Conservation (phyloP, 2,888 invertebrate genomes). For the Drosophila nr. perissopoda region DNA sequence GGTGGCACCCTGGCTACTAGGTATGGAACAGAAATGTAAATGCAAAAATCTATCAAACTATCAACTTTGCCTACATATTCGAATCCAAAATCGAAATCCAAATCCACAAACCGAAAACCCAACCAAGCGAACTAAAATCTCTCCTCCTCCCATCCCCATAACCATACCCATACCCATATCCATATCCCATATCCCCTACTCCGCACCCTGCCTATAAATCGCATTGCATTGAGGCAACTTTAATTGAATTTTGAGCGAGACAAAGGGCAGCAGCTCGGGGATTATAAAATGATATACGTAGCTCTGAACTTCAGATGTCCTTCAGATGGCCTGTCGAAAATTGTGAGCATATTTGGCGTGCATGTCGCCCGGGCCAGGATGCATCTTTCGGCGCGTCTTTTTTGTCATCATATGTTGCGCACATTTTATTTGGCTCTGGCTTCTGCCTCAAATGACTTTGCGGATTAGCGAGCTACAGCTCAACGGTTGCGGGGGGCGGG, state of each 20-base stretch:
- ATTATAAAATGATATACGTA: constrained; percentile 65
- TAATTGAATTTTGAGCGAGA: constrained; percentile 70
- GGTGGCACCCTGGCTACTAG: constrained; percentile 99
- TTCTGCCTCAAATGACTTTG: constrained; percentile 74
- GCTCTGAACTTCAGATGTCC: constrained; percentile 11
- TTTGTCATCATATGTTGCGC: constrained; percentile 78
- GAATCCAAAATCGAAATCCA: background rate
- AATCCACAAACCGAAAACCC: background rate
- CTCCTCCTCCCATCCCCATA: background rate
- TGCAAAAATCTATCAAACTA: constrained; percentile 82
- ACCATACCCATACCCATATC: background rate
- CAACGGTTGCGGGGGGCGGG: constrained; percentile 2
- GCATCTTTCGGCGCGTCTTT: constrained; percentile 36
- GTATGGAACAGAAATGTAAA: constrained; percentile 88
- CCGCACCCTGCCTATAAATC: constrained; percentile 11
- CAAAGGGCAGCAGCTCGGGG: constrained; percentile 64
- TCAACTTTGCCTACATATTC: constrained; percentile 23
- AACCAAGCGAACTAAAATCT: constrained; percentile 1
- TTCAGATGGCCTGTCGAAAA: constrained; percentile 28
- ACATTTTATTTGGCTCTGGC: constrained; percentile 55
- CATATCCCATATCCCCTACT: background rate
- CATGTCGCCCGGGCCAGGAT: constrained; percentile 40
- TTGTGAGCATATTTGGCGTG: constrained; percentile 81
- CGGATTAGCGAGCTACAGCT: constrained; percentile 69
- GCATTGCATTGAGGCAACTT: constrained; percentile 44